Evolutionary conservation across 2,797 vertebrate species (phyloP), one percentile per base, ranked within the genome.

Genomic region (Chrosomus eos): DNA sequence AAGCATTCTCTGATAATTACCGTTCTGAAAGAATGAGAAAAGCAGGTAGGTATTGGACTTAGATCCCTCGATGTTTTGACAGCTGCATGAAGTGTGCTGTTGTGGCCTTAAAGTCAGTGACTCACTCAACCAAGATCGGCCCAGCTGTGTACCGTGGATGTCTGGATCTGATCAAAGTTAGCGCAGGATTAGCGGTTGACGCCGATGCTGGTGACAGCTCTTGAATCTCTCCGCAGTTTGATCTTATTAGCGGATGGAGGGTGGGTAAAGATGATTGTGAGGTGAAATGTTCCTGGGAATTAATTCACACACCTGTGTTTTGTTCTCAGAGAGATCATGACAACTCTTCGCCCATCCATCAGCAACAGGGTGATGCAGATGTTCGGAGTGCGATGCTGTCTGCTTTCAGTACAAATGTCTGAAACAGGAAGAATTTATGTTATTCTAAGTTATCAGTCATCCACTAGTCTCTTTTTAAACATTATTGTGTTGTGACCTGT

Each of bases 221-320:
- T 23, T 10, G 83, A 89, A 91, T 92, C 88, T 88, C 88, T 84
- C 87, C 66, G 33, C 88, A 38, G 85, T 88, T 89, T 90, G 87
- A 91, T 91, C 90, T 58, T 88, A 92, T 73, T 89, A 90, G 87
- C 89, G 68, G 86, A 91, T 89, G 77, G 38, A 79, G 80, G 28
- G n/a, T 82, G 90, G 86, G 21, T 89, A 82, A 91, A 76, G 80
- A 87, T 81, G 76, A 86, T 85, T 88, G 90, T 87, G 83, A 85
- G 90, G 88, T 91, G 92, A 93, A 91, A 76, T 62, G 85, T 90
- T 87, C 88, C 88, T 84, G 76, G 58, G 88, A 92, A 94, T 95
- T 95, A 95, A 95, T 94, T 92, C 92, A 89, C 93, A 89, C 95
- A 95, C 94, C 93, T 95, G 94, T 89, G 92, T 92, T 94, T 94